Base-by-base conservation (phyloP, 2,888 invertebrate genomes). In the Subacronicta megacephala region DNA sequence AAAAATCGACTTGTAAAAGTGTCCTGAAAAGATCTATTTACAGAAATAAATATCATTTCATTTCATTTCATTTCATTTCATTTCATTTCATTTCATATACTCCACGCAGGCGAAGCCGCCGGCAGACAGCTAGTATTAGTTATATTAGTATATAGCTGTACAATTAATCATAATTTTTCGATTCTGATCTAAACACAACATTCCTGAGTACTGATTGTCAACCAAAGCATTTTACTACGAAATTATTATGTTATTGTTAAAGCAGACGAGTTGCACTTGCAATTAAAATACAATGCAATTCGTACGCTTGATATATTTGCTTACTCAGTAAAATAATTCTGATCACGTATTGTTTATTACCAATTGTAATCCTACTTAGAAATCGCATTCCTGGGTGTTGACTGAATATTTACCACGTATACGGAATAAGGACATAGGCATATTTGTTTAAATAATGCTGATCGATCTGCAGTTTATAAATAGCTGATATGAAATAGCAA, bases 281-380 rank as follows among this genome's bases (percentile, higher is more conserved):
- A 49, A 67, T 72, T 66, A 66, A 52, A 67, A 71, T 71, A 74
- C 75, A 74, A 70, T 70, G 53, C 59, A 13, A 37, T 15, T 1
- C 29, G 44, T 37, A 47, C 44, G 12, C 31, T 35, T 57, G 17
- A 59, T 53, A 41, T 59, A 65, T 65, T 62, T 55, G 75, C 65
- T 33, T 51, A 56, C 16, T 18, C 44, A 43, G 36, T 50, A 40
- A 50, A n/a, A 62, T 59, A 12, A 74, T 58, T 74, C 59, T 0
- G 15, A n/a, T 3, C 73, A 69, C 72, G 72, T 68, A 5, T 18
- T 2, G 37, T 31, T 29, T 47, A 71, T 71, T 62, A 59, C 62
- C 72, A 62, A 72, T 72, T 75, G 65, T 75, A 65, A 75, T 68
- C 16, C 29, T 68, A 65, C 72, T 60, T 46, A 56, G 72, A 75